These are phyloP conservation scores for Apantesis nais DNA, from an alignment of 2,888 invertebrate genomes.

Conservation along the genomic window DNA sequence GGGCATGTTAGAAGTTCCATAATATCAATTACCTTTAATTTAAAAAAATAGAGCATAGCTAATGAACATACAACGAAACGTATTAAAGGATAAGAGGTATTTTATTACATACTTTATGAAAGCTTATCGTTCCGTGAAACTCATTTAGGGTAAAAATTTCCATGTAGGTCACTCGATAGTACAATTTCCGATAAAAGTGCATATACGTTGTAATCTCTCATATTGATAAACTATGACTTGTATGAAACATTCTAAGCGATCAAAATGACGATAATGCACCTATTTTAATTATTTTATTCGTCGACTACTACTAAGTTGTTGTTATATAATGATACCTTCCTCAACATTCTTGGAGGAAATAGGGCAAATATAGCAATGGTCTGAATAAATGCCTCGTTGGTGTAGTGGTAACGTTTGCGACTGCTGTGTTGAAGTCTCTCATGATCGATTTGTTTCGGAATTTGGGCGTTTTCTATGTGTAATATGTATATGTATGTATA, in stretches of 20 bases:
- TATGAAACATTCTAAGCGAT: conserved; percentile 5
- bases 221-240: conserved; percentile 12
- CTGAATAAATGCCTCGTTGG: too few species aligned
- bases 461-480: too few species aligned
- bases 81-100: conserved; percentile 37
- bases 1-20: neutral
- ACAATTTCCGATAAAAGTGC: conserved; percentile 44
- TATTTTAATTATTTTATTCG: neutral
- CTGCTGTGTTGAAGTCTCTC: too few species aligned
- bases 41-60: conserved; percentile 17
- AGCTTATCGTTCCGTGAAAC: conserved; percentile 44
- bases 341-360: too few species aligned
- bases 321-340: too few species aligned
- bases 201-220: conserved; percentile 20
- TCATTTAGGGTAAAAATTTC: conserved; percentile 43
- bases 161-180: conserved; percentile 53
- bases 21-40: neutral
- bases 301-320: too few species aligned
- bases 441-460: too few species aligned
- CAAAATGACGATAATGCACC: neutral
- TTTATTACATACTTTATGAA: conserved; percentile 33
- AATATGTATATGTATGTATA: too few species aligned
- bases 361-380: too few species aligned
- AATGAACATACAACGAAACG: conserved; percentile 39
- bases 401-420: too few species aligned